Conservation (phyloP, 2,888 invertebrate genomes). For the Chironomus tentans region DNA sequence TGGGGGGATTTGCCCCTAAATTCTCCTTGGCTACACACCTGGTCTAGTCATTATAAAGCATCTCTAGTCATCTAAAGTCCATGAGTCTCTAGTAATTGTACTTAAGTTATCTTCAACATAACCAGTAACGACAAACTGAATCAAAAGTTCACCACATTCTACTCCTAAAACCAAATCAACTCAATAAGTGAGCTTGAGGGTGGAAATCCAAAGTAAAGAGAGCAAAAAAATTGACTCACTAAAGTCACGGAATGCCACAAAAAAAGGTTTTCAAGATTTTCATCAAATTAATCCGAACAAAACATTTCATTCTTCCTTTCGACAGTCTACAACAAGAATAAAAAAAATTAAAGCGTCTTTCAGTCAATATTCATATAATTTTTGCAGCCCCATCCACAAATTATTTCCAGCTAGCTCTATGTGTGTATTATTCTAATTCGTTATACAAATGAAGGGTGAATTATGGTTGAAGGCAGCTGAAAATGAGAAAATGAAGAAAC, state of each 20-base stretch:
- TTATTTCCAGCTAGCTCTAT: not conserved
- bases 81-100: no score
- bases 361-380: not conserved
- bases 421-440: not conserved
- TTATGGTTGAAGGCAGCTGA: constrained; percentile 10
- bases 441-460: constrained; percentile 16
- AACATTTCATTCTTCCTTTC: not conserved
- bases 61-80: no score
- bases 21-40: no score
- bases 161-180: no score
- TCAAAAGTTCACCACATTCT: not conserved
- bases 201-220: not conserved
- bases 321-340: not conserved
- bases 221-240: no score
- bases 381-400: not conserved
- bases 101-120: no score
- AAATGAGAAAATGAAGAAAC: not conserved
- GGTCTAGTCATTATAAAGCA: no score
- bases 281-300: constrained; percentile 21
- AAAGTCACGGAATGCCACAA: constrained; percentile 16
- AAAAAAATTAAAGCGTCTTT: no score
- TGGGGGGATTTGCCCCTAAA: no score
- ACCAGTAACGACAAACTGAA: no score
- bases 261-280: constrained; percentile 1
- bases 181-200: not conserved